Evolutionary conservation across 2,113 vertebrate species (phyloP).

Genomic region (Silurus glanis): DNA sequence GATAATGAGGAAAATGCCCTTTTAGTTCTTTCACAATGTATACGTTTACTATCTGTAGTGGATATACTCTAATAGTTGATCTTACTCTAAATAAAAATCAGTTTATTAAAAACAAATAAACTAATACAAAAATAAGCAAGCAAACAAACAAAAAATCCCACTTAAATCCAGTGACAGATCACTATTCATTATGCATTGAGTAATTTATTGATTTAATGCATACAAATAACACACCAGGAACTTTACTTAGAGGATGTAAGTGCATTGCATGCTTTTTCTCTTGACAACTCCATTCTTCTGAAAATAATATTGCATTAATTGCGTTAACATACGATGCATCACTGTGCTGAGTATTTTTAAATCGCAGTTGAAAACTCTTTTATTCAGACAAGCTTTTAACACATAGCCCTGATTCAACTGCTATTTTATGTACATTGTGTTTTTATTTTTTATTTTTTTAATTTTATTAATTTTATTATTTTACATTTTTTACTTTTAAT

Average conservation of each 20-base stretch:
- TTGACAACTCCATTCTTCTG: not conserved
- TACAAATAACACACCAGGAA: not conserved
- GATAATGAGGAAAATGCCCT: not conserved
- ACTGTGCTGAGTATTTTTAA: too few relatives aligned
- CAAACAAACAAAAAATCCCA: not conserved
- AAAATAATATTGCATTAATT: not conserved
- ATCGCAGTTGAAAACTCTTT: too few relatives aligned
- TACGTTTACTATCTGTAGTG: not conserved
- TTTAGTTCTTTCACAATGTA: not conserved
- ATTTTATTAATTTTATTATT: too few relatives aligned
- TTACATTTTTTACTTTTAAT: too few relatives aligned
- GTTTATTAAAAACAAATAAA: not conserved
- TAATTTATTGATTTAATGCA: not conserved
- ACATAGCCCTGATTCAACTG: too few relatives aligned
- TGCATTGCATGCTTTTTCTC: not conserved
- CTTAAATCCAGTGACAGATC: not conserved
- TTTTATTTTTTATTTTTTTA: too few relatives aligned
- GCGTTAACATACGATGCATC: too few relatives aligned
- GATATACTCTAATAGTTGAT: not conserved
- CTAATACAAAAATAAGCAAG: too few relatives aligned
- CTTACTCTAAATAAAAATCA: not conserved
- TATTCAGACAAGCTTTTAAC: too few relatives aligned
- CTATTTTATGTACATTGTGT: too few relatives aligned
- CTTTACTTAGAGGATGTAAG: not conserved
- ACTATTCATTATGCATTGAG: not conserved